These are phyloP conservation scores for Apocheima hispidaria DNA, from an alignment of 2,888 invertebrate species.

Conservation along the genomic window DNA sequence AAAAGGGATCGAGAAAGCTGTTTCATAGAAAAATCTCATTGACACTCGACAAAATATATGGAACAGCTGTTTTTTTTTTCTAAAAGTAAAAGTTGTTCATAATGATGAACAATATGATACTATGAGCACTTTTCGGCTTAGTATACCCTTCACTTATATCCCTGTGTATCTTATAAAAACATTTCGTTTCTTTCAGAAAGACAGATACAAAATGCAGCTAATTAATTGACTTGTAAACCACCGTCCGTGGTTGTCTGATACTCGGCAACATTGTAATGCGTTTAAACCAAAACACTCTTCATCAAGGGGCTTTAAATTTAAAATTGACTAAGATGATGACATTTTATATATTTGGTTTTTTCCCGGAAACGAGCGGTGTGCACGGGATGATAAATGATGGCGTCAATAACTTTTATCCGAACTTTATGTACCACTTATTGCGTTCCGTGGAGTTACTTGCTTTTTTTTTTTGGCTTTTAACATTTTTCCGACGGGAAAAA, in stretches of 20 bases:
- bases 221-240: slow-evolving; percentile 57
- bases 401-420: slow-evolving; percentile 49
- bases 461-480: no score
- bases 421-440: slow-evolving; percentile 1
- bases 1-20: no score
- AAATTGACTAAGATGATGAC: slow-evolving; percentile 10
- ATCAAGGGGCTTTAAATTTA: slow-evolving; percentile 34
- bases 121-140: no score
- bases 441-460: no score
- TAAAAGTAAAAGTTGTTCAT: no score
- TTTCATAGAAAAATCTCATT: no score
- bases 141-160: no score
- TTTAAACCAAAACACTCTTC: slow-evolving; percentile 39
- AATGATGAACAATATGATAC: no score
- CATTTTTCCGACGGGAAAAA: no score
- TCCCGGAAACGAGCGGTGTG: slow-evolving; percentile 48
- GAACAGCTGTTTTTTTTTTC: no score
- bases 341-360: slow-evolving; percentile 6
- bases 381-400: slow-evolving; percentile 51
- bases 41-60: no score
- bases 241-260: slow-evolving; percentile 58
- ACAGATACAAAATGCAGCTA: slow-evolving; percentile 53
- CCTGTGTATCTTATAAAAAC: slow-evolving; percentile 12
- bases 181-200: slow-evolving; percentile 31
- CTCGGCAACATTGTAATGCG: slow-evolving; percentile 42